Conservation (phyloP, 2,113 vertebrate species). For the Mormyrus lacerda region DNA sequence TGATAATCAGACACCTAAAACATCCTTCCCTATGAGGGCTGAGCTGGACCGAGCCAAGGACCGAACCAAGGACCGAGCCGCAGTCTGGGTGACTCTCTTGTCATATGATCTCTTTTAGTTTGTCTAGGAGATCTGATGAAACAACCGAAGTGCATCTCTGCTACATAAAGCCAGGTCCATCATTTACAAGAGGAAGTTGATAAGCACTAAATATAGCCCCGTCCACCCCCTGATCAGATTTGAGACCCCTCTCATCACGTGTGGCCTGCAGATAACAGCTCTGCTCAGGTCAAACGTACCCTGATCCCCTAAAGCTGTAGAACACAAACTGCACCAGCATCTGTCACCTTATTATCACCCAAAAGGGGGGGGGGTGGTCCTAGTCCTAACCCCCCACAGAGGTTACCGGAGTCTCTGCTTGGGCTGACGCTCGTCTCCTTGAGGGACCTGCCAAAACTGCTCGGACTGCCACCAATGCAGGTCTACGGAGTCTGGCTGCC, state of each 20-base stretch:
- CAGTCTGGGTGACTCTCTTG: neutral
- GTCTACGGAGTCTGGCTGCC: neutral
- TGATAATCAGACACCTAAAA: neutral
- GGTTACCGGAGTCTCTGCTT: constrained; percentile 29
- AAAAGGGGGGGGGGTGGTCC: neutral
- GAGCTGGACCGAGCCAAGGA: neutral
- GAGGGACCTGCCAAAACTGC: neutral
- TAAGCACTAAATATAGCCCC: neutral
- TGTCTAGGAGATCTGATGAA: neutral
- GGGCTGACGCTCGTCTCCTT: neutral
- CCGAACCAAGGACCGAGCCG: neutral
- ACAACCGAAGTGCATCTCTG: neutral
- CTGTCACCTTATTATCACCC: constrained; percentile 15
- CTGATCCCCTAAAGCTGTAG: neutral
- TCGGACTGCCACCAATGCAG: neutral
- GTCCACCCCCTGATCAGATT: neutral
- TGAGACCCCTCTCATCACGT: neutral
- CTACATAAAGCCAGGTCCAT: neutral
- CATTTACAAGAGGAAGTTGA: neutral
- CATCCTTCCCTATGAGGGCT: neutral
- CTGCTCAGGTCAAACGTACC: neutral
- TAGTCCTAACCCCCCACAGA: neutral
- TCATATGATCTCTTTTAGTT: neutral
- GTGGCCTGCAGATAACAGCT: constrained; percentile 13
- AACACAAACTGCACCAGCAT: neutral